Conservation (phyloP, 2,797 vertebrate genomes). For the Chloroceryle inda region DNA sequence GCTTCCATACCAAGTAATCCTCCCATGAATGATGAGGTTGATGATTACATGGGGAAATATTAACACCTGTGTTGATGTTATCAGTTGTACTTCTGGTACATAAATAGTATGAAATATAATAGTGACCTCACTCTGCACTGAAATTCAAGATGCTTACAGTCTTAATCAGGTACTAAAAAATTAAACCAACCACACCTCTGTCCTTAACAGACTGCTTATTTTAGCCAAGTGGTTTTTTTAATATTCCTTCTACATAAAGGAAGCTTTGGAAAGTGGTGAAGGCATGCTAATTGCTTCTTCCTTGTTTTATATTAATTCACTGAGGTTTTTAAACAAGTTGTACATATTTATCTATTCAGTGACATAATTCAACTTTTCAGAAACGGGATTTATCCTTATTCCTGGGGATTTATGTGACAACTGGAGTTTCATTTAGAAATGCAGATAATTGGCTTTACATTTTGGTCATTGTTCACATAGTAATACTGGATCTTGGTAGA, state of each 20-base stretch:
- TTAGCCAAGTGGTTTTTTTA: background rate
- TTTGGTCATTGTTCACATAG: background rate
- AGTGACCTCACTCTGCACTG: background rate
- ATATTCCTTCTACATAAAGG: background rate
- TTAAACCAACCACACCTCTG: background rate
- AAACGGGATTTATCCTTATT: background rate
- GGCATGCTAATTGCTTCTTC: background rate
- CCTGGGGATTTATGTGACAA: background rate
- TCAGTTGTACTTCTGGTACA: background rate
- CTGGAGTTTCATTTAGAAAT: background rate
- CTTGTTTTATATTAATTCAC: background rate
- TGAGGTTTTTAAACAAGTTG: background rate
- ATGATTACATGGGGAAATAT: background rate
- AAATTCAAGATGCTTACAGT: background rate
- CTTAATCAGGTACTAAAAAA: background rate
- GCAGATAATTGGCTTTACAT: background rate
- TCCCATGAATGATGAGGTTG: background rate
- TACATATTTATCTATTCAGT: background rate
- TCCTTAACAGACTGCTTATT: background rate
- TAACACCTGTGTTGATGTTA: background rate
- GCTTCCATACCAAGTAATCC: background rate
- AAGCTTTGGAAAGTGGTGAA: background rate
- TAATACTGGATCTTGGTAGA: background rate
- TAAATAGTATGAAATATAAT: rapidly evolving
- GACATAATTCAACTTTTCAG: background rate